Evolutionary conservation across 2,888 invertebrate species (phyloP), one percentile per base, ranked within the genome.

Genomic region (Dasysyrphus tricinctus): DNA sequence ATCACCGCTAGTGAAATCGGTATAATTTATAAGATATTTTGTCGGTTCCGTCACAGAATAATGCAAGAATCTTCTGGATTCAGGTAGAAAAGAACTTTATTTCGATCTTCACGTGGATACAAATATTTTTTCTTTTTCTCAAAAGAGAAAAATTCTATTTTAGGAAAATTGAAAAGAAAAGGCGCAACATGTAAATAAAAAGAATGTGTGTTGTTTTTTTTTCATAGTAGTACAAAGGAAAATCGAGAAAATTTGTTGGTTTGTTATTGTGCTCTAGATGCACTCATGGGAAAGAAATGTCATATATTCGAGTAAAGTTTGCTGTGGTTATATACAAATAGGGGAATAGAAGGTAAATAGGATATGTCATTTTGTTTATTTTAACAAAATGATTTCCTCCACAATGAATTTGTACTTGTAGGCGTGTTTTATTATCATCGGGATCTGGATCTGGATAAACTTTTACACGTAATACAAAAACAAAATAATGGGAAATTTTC

Each of bases 191-290:
- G 78, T 86, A 78, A 86, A 81, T 78, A 81, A 81, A 78, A 67
- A 34, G 63, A 69, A 39, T n/a, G 14, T 44, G 14, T 59, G 47
- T 54, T 32, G 32, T 69, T 24, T 32, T 19, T 32, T 54, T 32
- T 56, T 54, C 12, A 6, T 12, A 44, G 14, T 32, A 12, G 49
- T 49, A 42, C 63, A 37, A 75, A 77, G 47, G 47, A 74, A 81
- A 75, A 63, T 70, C 19, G 44, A 63, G 76, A 81, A 74, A 77
- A 54, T 65, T 44, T 32, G 3, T 1, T 1, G 32, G 47, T 85
- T 85, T 81, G 85, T 85, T 85, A 81, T 85, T 69, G 74, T 78
- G 32, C 24, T 19, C 81, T 85, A 74, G 49, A 80, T 70, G 77
- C 69, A 47, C 32, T 85, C 77, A 73, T 51, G 80, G 65, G 65